Evolutionary conservation across 2,888 invertebrate species (phyloP), one percentile per base, ranked within the genome.

Genomic region (Tachystola acroxantha): DNA sequence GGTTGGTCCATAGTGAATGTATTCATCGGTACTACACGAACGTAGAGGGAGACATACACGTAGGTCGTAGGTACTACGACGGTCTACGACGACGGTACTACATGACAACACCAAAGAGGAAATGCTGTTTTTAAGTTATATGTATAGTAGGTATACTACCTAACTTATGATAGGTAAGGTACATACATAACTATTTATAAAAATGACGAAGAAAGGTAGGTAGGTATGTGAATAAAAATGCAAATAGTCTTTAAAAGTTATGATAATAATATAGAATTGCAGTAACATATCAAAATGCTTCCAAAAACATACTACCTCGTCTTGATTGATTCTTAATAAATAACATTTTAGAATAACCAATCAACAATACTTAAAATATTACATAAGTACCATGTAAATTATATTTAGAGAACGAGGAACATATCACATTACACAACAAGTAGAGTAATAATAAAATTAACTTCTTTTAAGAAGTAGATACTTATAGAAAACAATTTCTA

Each of bases 191-290:
- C n/a, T n/a, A n/a, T n/a, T n/a, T n/a, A n/a, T n/a, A n/a, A n/a
- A n/a, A n/a, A n/a, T n/a, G n/a, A n/a, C n/a, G n/a, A n/a, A n/a
- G n/a, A n/a, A n/a, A n/a, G n/a, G n/a, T n/a, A n/a, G n/a, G n/a
- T n/a, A n/a, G n/a, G n/a, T n/a, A n/a, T 20, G 20, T 20, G 20
- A 6, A 7, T 7, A 7, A 20, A 20, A 20, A 20, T 20, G 6
- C 20, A 20, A 20, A 19, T 7, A 20, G 20, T 20, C 7, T 20
- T 20, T 7, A 1, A 20, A 20, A 20, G 5, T 20, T 20, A 20
- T 9, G 9, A 6, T 20, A 24, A 24, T 4, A 24, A 9, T 9
- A 9, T 9, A 24, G 24, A n/a, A n/a, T 93, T 24, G 24, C 24
- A 24, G n/a, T 24, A 24, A 24, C 24, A 9, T 4, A 24, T n/a